phyloP scores from a whole-genome alignment of 1,140 invertebrate species.

The Achatina immaculata region DNA sequence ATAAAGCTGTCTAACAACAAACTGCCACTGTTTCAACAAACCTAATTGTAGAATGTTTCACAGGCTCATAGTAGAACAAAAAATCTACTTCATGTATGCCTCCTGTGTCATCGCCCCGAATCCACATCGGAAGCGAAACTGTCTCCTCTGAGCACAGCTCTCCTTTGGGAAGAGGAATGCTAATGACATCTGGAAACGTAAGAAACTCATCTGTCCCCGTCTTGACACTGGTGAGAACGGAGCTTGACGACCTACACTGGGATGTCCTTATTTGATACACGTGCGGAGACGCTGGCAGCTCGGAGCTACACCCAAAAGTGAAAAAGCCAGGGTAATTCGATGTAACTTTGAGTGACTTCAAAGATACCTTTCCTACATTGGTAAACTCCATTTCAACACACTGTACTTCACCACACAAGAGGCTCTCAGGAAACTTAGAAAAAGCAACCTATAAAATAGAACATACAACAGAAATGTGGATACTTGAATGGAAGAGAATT shows the following conservation, averaged over 20 bases:
- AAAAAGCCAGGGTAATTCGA: conserved; percentile 80
- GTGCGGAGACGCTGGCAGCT: conserved; percentile 54
- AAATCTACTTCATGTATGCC: conserved; percentile 78
- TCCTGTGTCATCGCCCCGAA: conserved; percentile 78
- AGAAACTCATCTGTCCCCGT: conserved; percentile 20
- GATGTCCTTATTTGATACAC: conserved; percentile 52
- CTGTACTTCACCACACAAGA: conserved; percentile 82
- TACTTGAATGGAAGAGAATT: no score
- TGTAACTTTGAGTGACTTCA: conserved; percentile 79
- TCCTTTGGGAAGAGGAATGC: conserved; percentile 58
- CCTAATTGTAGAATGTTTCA: conserved; percentile 65
- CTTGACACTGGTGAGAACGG: conserved; percentile 16
- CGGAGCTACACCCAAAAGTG: conserved; percentile 71
- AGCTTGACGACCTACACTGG: conserved; percentile 19
- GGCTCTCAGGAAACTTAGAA: conserved; percentile 77
- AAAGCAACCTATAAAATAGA: conserved; percentile 76
- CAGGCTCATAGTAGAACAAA: conserved; percentile 82
- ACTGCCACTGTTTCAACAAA: no score
- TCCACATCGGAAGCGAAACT: conserved; percentile 77
- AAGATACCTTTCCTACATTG: conserved; percentile 79
- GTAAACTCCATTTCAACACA: conserved; percentile 78
- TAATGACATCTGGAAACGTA: conserved; percentile 45
- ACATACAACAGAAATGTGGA: no score
- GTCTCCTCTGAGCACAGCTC: conserved; percentile 75
- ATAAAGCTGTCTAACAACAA: no score